Evolutionary conservation across 2,888 invertebrate genomes (phyloP).

Genomic region (Malthinus flaveolus): DNA sequence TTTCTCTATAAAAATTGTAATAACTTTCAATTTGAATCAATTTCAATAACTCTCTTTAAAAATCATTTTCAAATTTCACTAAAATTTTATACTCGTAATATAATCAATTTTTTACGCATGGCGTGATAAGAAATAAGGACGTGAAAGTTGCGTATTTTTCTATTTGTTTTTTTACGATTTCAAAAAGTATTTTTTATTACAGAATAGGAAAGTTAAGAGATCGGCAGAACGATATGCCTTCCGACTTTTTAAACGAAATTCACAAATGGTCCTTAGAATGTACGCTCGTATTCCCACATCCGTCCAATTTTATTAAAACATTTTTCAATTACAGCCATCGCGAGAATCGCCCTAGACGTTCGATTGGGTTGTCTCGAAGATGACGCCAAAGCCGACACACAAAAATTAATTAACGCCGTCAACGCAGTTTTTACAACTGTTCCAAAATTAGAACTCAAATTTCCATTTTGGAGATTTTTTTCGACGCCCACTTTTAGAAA

Average conservation of each 20-base stretch:
- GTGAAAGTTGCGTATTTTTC: neutral
- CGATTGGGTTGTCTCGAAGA: slow-evolving; percentile 67
- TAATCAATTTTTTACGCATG: too few species aligned
- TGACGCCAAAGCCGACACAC: slow-evolving; percentile 59
- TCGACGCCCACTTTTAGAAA: slow-evolving; percentile 64
- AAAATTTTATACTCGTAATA: too few species aligned
- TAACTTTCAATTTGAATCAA: neutral
- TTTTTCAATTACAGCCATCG: slow-evolving; percentile 60
- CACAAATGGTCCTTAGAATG: slow-evolving; percentile 83
- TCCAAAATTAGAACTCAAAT: slow-evolving; percentile 65
- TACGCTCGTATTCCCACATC: slow-evolving; percentile 38
- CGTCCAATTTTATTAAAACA: too few species aligned
- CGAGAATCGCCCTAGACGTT: slow-evolving; percentile 67
- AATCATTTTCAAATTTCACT: too few species aligned
- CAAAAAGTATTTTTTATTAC: slow-evolving; percentile 32
- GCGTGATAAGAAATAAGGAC: neutral
- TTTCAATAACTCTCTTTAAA: neutral
- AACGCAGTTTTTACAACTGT: slow-evolving; percentile 69
- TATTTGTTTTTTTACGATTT: neutral
- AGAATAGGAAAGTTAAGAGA: slow-evolving; percentile 63
- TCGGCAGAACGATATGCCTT: slow-evolving; percentile 62
- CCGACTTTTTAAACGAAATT: slow-evolving; percentile 70
- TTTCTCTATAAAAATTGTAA: too few species aligned
- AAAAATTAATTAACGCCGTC: slow-evolving; percentile 67
- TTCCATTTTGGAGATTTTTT: slow-evolving; percentile 70